Evolutionary conservation across 2,888 invertebrate species (phyloP), one percentile per base, ranked within the genome.

Genomic region (Brenthis ino): DNA sequence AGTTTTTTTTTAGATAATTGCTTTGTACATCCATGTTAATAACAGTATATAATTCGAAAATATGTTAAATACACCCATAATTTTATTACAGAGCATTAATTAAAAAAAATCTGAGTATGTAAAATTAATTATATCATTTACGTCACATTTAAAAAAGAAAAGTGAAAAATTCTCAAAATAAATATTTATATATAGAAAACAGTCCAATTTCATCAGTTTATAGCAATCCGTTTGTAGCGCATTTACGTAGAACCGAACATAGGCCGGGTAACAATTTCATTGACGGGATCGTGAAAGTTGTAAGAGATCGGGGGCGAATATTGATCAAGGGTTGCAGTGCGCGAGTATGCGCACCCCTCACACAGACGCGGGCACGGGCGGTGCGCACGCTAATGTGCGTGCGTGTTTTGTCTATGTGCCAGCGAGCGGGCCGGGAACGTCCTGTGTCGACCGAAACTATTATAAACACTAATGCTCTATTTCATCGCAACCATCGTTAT

Each of bases 281-380:
- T 85, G 80, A 85, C 72, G 79, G 74, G 77, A 78, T 77, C 78
- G 83, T 85, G 81, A 83, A 85, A 83, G 80, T 87, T 85, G 82
- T 84, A 87, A 69, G 77, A 79, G 81, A 82, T 85, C 79, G 83
- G 83, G 81, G 80, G 82, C 82, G 85, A 87, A 86, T 91, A 91
- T 91, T 88, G 92, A 91, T 91, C 84, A 84, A 81, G 87, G 90
- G 87, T 83, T 75, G 84, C 69, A 70, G 70, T 76, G 85, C 81
- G 84, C 81, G 80, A 80, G 84, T 85, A 85, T 84, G 84, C 79
- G 76, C 77, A 80, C 77, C 81, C 80, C 79, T 77, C 74, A 64
- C 71, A 72, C 74, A 66, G 72, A 74, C 73, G 73, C 72, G 75
- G 76, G 71, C 75, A 60, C 72, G 73, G 75, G 76, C 72, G 75